A percentile compares a stretch with the other conserved stretches of the same genome.
Conservation (phyloP, 2,113 vertebrate species). For the Onychostruthus taczanowskii region DNA sequence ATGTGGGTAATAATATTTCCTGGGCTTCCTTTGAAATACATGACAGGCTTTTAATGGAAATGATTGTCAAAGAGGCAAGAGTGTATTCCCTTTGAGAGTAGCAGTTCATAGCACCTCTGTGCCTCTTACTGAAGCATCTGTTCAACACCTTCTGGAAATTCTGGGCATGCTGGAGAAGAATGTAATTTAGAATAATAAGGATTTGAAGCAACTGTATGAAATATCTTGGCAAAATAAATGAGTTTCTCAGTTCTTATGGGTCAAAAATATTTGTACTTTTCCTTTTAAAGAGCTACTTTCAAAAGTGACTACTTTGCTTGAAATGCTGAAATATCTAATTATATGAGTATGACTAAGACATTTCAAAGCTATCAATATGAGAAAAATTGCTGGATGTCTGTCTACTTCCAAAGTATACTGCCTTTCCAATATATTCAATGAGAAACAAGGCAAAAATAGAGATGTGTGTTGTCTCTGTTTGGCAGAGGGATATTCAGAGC, state of each 20-base stretch:
- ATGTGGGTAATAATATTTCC: neutral
- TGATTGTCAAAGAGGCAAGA: neutral
- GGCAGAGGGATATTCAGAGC: neutral
- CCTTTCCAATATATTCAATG: neutral
- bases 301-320: neutral
- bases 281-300: neutral
- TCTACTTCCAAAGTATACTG: neutral
- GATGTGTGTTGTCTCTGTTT: neutral
- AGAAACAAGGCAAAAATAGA: neutral
- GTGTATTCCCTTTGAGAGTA: neutral
- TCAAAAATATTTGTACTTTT: neutral
- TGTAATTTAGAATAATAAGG: neutral
- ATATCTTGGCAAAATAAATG: rapidly evolving
- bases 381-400: neutral
- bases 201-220: neutral
- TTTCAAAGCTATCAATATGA: neutral
- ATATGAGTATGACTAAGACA: neutral
- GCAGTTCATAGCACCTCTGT: neutral
- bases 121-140: neutral
- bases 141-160: neutral
- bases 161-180: neutral
- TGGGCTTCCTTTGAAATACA: neutral
- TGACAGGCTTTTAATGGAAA: neutral
- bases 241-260: neutral
- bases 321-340: neutral